Evolutionary conservation across 2,797 vertebrate genomes (phyloP).

Genomic region (Lepus oiostolus): DNA sequence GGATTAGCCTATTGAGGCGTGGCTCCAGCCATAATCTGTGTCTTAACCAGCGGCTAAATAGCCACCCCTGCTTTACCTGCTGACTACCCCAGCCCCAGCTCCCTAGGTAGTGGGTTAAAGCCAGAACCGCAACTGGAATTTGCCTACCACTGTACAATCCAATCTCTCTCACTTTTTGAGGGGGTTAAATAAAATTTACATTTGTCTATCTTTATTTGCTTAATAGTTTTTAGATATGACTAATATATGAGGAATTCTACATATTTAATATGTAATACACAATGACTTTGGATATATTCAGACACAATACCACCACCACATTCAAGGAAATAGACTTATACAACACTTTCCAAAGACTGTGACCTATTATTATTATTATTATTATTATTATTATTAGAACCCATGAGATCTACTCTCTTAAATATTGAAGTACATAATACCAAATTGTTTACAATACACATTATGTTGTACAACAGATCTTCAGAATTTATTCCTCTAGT

Average conservation of each 20-base stretch:
- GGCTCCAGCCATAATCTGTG: no score
- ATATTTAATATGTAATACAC: neutral
- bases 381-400: no score
- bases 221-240: neutral
- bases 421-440: neutral
- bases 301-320: neutral
- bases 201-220: neutral
- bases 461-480: neutral
- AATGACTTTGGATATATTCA: neutral
- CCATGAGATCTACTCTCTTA: neutral
- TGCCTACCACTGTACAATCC: neutral
- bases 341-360: neutral
- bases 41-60: no score
- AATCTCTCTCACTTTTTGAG: neutral
- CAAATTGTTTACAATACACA: no score
- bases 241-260: neutral
- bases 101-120: neutral
- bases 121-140: neutral
- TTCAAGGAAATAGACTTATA: neutral
- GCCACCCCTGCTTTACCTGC: neutral
- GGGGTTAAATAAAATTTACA: neutral
- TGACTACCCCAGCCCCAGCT: neutral
- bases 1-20: no score
- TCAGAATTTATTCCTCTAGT: neutral
- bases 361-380: no score